phyloP scores from a whole-genome alignment of 1,140 invertebrate genomes.

The Antheraea mylitta region DNA sequence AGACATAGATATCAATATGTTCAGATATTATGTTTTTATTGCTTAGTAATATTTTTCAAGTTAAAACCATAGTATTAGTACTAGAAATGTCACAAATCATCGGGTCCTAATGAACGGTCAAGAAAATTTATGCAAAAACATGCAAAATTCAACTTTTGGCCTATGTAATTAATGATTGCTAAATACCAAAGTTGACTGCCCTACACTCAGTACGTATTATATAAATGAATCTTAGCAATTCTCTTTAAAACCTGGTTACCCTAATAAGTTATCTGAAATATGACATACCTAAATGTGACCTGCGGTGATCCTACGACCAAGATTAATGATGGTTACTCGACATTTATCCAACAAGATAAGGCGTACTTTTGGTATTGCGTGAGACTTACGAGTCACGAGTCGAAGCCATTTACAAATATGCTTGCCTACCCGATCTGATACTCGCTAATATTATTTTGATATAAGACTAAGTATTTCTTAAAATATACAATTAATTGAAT shows the following conservation, averaged over 20 bases:
- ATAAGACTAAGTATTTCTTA: background rate
- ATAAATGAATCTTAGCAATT: background rate
- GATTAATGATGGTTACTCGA: slow-evolving; percentile 57
- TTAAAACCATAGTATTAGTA: no score
- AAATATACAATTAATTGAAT: no score
- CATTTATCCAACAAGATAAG: slow-evolving; percentile 56
- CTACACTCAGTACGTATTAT: background rate
- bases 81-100: no score
- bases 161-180: background rate
- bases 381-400: slow-evolving; percentile 40
- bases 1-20: no score
- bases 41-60: no score
- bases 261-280: background rate
- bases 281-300: slow-evolving; percentile 7
- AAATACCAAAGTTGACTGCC: background rate
- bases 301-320: slow-evolving; percentile 28
- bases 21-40: no score
- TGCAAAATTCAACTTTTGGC: no score
- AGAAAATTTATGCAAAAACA: no score
- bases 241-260: no score
- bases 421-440: slow-evolving; percentile 21
- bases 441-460: slow-evolving; percentile 16
- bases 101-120: no score
- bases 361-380: slow-evolving; percentile 54
- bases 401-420: slow-evolving; percentile 30